Conservation (phyloP, 2,888 invertebrate genomes). For the Nudaria mundana region DNA sequence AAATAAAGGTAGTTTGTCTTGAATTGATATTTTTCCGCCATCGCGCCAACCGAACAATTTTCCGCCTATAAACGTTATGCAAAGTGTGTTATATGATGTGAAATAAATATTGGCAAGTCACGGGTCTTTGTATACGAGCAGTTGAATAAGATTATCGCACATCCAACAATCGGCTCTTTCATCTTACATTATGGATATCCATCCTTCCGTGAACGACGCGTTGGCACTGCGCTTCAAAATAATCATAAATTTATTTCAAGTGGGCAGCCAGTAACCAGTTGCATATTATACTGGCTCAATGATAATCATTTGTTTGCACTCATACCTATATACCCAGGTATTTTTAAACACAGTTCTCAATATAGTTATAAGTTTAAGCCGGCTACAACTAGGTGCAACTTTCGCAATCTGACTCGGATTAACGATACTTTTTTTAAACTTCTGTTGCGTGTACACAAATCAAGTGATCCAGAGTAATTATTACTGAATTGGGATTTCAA, state of each 20-base stretch:
- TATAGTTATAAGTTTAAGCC: too few relatives aligned
- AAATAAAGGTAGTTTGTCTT: too few relatives aligned
- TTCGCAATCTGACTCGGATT: too few relatives aligned
- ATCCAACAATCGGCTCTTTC: slow-evolving; percentile 22
- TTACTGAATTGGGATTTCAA: too few relatives aligned
- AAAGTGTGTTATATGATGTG: slow-evolving; percentile 9
- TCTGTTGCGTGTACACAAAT: too few relatives aligned
- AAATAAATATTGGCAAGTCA: slow-evolving; percentile 19
- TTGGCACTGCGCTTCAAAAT: slow-evolving; percentile 64
- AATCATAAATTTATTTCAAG: slow-evolving; percentile 69
- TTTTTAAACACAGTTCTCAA: too few relatives aligned
- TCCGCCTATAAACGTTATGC: slow-evolving; percentile 8
- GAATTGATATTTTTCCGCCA: too few relatives aligned
- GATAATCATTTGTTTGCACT: slow-evolving; percentile 39
- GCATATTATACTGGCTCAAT: slow-evolving; percentile 38
- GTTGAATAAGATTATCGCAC: slow-evolving; percentile 17
- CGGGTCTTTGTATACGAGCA: slow-evolving; percentile 12
- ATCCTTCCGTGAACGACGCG: slow-evolving; percentile 55
- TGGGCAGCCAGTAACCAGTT: slow-evolving; percentile 40
- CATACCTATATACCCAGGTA: too few relatives aligned
- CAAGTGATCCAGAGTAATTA: too few relatives aligned
- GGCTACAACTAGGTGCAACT: too few relatives aligned
- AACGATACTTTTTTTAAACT: too few relatives aligned
- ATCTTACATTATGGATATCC: slow-evolving; percentile 27
- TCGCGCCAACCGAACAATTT: slow-evolving; percentile 2